Base-by-base conservation (phyloP, 92 coral and sea anemone species). In the Virgularia gustaviana region DNA sequence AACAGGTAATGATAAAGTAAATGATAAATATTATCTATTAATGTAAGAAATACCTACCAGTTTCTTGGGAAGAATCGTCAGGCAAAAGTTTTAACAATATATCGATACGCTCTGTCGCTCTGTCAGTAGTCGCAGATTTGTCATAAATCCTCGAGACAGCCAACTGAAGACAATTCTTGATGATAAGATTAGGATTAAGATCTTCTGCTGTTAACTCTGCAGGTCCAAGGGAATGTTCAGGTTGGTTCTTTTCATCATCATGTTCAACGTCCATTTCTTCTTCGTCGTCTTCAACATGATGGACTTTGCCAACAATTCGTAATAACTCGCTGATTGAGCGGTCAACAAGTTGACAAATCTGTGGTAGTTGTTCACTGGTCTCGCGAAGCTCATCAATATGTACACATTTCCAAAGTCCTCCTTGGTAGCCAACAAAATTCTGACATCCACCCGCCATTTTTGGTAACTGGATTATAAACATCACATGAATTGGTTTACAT, bases 301-400 rank as follows among this genome's bases (percentile, higher is more conserved):
- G 20, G 22, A 25, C 51, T 13, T n/a, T 22, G 54, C 3, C 78
- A 15, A 65, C 78, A n/a, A 66, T 59, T 28, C 81, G 79, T 73
- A 89, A 86, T 60, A 89, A 58, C 32, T 83, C 89, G 45, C 96
- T 89, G n/a, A 90, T 81, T 6, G 94, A 83, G 44, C 90, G 84
- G 66, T 85, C 87, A 34, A 85, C 84, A 31, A 90, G 73, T 32
- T 71, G 78, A 70, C 87, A 86, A 34, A 87, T 72, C 38, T 87
- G 81, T 27, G 96, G 96, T 30, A 90, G 83, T 61, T 87, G 87
- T 30, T 83, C 85, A 11, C 84, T 81, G 19, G 90, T 87, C 19
- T 86, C 79, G 5, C 83, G 87, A 34, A 89, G 86, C 72, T 89
- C 96, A 42, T 89, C 96, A 54, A 90, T 87, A 71, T 90, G 96